phyloP scores from a whole-genome alignment of 2,113 vertebrate species.

The Neogobius melanostomus region DNA sequence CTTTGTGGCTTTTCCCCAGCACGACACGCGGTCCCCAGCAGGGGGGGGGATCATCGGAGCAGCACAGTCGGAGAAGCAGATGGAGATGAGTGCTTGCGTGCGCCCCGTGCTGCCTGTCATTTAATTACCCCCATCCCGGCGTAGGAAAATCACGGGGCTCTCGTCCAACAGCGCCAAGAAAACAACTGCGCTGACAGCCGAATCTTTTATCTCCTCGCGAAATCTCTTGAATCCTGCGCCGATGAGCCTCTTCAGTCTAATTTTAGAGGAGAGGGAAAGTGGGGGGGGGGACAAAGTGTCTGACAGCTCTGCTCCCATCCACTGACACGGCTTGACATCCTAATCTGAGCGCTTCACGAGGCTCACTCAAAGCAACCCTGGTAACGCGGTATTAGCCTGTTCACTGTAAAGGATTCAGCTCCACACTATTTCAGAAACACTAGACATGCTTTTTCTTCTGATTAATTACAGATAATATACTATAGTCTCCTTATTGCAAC shows the following conservation, averaged over 20 bases:
- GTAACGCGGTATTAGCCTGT: neutral
- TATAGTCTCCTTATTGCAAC: too few relatives aligned
- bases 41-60: conserved; percentile 31
- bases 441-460: too few relatives aligned
- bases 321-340: conserved; percentile 14
- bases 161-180: conserved; percentile 29
- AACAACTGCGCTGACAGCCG: conserved; percentile 30
- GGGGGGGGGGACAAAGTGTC: conserved; percentile 15
- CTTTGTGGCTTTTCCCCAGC: neutral
- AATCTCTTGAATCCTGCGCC: conserved; percentile 27
- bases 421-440: neutral
- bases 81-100: conserved; percentile 36
- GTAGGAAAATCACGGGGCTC: conserved; percentile 45
- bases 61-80: conserved; percentile 25
- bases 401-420: neutral
- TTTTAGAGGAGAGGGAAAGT: conserved; percentile 34
- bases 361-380: conserved; percentile 9
- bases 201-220: conserved; percentile 41
- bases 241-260: conserved; percentile 37
- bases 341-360: conserved; percentile 3
- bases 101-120: conserved; percentile 40
- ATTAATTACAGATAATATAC: too few relatives aligned
- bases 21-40: conserved; percentile 4
- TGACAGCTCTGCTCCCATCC: conserved; percentile 7
- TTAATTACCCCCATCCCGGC: conserved; percentile 63